These are phyloP conservation scores for Oryzias sinensis DNA, from an alignment of 2,797 vertebrate species.

Conservation along the genomic window DNA sequence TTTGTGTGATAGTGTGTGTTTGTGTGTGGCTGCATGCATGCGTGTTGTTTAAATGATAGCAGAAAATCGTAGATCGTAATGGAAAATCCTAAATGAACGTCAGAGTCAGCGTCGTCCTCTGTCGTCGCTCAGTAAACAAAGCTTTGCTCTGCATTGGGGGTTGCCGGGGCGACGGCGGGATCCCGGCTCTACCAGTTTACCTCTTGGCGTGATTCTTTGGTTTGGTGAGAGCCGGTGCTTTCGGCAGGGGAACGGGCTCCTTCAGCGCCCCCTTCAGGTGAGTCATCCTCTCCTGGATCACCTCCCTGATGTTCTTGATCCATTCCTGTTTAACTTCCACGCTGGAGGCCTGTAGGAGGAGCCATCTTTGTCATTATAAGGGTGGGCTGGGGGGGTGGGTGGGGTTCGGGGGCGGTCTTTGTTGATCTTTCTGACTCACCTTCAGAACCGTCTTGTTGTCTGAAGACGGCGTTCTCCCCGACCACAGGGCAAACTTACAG, in stretches of 20 bases:
- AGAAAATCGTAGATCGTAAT: too few species aligned
- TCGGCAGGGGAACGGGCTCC: slow-evolving; percentile 93
- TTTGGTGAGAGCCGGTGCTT: slow-evolving; percentile 86
- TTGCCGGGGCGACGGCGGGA: too few species aligned
- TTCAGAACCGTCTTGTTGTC: slow-evolving; percentile 98
- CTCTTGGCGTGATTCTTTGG: slow-evolving; percentile 92
- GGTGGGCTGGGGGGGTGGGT: too few species aligned
- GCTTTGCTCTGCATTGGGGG: too few species aligned
- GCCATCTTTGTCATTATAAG: neutral
- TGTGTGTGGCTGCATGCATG: too few species aligned
- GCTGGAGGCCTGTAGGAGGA: slow-evolving; percentile 83
- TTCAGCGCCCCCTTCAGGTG: slow-evolving; percentile 97
- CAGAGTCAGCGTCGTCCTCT: too few species aligned
- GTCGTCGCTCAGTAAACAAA: too few species aligned
- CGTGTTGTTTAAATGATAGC: too few species aligned
- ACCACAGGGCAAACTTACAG: slow-evolving; percentile 98
- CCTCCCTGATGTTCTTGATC: slow-evolving; percentile 98
- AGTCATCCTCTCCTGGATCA: slow-evolving; percentile 98
- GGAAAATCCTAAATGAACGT: too few species aligned
- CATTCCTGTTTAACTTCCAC: slow-evolving; percentile 98
- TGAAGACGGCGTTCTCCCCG: slow-evolving; percentile 94
- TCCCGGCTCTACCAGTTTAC: slow-evolving; percentile 52
- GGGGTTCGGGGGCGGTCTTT: neutral
- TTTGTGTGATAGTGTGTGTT: too few species aligned
- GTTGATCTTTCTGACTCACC: slow-evolving; percentile 60